Percentiles rank a stretch among this genome's conserved stretches.
Conservation (phyloP, 1,140 invertebrate genomes). For the Batillaria attramentaria region DNA sequence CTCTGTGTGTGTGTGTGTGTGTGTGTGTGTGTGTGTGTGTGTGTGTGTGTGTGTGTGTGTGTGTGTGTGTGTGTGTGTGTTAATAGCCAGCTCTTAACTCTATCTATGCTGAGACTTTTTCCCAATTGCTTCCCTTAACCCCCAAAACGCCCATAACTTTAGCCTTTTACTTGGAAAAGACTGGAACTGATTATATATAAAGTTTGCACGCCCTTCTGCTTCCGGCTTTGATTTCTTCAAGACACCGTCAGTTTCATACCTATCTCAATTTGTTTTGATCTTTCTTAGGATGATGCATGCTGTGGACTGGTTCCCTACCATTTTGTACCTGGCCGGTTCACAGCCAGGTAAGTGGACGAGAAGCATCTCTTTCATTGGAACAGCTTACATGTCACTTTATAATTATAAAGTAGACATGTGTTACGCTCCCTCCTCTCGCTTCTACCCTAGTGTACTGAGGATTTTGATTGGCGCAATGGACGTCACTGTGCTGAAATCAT, state of each 20-base stretch:
- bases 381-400: too few relatives aligned
- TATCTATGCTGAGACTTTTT: background rate
- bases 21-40: background rate
- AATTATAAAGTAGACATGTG: too few relatives aligned
- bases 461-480: too few relatives aligned
- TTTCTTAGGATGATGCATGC: constrained; percentile 26
- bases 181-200: background rate
- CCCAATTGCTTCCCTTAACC: too few relatives aligned
- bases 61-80: background rate
- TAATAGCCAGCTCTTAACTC: background rate
- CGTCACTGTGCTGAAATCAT: too few relatives aligned
- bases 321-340: constrained; percentile 40
- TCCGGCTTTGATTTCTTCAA: background rate
- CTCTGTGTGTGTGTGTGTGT: background rate
- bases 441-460: too few relatives aligned
- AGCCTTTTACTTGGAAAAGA: background rate
- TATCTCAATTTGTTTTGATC: constrained; percentile 21
- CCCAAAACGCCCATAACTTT: too few relatives aligned
- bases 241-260: background rate
- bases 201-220: background rate
- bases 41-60: background rate
- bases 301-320: constrained; percentile 56
- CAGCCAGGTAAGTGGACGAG: background rate
- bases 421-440: too few relatives aligned
- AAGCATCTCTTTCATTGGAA: too few relatives aligned